phyloP scores from a whole-genome alignment of 1,140 invertebrate species.

The Zaprionus ghesquierei region DNA sequence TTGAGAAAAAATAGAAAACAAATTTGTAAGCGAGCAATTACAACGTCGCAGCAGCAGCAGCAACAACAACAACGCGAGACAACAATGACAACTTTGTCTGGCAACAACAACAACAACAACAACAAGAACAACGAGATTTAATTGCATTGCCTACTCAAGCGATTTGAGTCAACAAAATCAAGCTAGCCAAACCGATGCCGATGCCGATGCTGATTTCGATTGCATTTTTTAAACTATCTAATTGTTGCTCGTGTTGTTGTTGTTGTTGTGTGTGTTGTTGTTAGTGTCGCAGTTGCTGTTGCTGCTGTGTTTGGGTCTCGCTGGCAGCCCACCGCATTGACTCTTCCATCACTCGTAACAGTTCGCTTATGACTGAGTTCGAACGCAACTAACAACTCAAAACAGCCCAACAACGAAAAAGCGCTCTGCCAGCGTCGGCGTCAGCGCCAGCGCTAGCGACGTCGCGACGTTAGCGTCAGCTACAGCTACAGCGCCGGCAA shows the following conservation, averaged over 20 bases:
- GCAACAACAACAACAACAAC: slow-evolving; percentile 3
- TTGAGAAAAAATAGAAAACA: slow-evolving; percentile 26
- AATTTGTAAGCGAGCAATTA: slow-evolving; percentile 1
- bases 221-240: not conserved
- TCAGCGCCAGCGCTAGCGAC: too few species aligned
- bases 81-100: slow-evolving; percentile 10
- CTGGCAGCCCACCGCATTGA: slow-evolving; percentile 50
- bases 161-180: not conserved
- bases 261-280: slow-evolving; percentile 2
- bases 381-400: slow-evolving; percentile 63
- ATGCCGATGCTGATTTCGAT: slow-evolving; percentile 4
- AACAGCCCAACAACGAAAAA: slow-evolving; percentile 30
- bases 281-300: slow-evolving; percentile 21
- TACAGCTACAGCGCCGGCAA: slow-evolving; percentile 1
- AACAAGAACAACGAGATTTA: slow-evolving; percentile 24
- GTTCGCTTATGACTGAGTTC: slow-evolving; percentile 69
- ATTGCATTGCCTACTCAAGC: slow-evolving; percentile 23
- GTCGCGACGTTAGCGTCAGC: slow-evolving; percentile 1
- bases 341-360: slow-evolving; percentile 71
- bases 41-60: not conserved
- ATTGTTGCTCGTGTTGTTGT: slow-evolving; percentile 3
- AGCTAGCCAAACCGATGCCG: slow-evolving; percentile 6
- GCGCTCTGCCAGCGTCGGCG: slow-evolving; percentile 18
- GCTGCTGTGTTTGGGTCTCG: slow-evolving; percentile 13
- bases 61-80: not conserved